phyloP scores from a whole-genome alignment of 2,888 invertebrate genomes.

The Eustalomyia histrio region DNA sequence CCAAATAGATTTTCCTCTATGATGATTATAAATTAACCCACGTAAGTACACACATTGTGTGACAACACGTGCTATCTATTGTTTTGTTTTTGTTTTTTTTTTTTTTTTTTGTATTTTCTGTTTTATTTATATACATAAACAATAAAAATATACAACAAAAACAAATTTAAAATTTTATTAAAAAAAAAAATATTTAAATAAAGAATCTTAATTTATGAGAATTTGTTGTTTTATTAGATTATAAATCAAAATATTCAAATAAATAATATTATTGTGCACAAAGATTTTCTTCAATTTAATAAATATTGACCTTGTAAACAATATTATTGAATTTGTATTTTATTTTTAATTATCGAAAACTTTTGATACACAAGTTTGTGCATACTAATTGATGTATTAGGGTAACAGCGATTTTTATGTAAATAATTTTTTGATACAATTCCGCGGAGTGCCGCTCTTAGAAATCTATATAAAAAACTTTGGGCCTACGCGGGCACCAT shows the following conservation, averaged over 20 bases:
- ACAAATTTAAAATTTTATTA: not conserved
- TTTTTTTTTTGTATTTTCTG: slow-evolving; percentile 2
- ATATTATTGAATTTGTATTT: too few relatives aligned
- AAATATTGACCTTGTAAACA: slow-evolving; percentile 13
- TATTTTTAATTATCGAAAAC: too few relatives aligned
- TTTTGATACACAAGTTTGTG: too few relatives aligned
- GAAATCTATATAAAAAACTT: too few relatives aligned
- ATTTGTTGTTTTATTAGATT: not conserved
- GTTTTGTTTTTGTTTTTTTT: not conserved
- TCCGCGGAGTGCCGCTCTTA: too few relatives aligned
- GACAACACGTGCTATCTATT: slow-evolving; percentile 40
- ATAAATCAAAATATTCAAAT: not conserved
- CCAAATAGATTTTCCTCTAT: too few relatives aligned
- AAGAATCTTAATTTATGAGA: slow-evolving; percentile 8
- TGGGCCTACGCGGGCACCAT: too few relatives aligned
- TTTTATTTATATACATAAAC: slow-evolving; percentile 11
- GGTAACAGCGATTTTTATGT: too few relatives aligned
- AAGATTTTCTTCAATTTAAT: slow-evolving; percentile 18
- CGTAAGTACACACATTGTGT: not conserved
- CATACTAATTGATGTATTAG: too few relatives aligned
- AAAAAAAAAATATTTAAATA: slow-evolving; percentile 19
- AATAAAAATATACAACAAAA: slow-evolving; percentile 15
- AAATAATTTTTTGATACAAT: too few relatives aligned
- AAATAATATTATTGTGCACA: slow-evolving; percentile 7
- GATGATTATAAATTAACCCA: not conserved